These are phyloP conservation scores for Dastarcus helophoroides DNA, from an alignment of 2,888 invertebrate species.

Conservation along the genomic window DNA sequence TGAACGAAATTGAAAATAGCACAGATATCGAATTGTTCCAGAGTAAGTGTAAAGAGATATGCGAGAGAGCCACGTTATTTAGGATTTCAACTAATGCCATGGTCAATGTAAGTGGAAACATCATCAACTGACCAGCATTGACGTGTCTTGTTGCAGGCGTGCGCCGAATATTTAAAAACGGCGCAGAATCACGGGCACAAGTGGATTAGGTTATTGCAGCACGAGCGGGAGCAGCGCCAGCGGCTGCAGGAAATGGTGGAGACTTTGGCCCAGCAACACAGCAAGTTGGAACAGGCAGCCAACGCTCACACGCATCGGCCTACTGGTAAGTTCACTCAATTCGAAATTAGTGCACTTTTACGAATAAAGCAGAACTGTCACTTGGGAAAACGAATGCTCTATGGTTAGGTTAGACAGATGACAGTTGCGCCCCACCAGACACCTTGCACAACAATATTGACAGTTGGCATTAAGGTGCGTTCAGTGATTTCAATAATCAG, in stretches of 20 bases:
- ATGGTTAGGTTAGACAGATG: no score
- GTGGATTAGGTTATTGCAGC: constrained; percentile 85
- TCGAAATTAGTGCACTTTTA: no score
- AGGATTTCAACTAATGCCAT: constrained; percentile 92
- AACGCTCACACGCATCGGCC: constrained; percentile 46
- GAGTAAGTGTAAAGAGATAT: constrained; percentile 76
- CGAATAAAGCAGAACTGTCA: no score
- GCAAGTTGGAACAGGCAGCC: constrained; percentile 87
- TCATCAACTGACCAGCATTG: neutral
- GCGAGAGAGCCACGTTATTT: constrained; percentile 90
- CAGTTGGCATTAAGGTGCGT: no score
- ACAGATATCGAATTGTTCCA: constrained; percentile 39
- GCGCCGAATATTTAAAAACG: constrained; percentile 81
- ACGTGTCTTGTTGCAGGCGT: constrained; percentile 52
- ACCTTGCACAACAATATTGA: no score
- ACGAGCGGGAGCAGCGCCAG: constrained; percentile 88
- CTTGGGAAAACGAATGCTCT: no score
- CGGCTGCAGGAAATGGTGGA: constrained; percentile 94
- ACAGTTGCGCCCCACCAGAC: no score
- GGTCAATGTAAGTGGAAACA: constrained; percentile 66
- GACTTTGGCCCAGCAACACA: constrained; percentile 93
- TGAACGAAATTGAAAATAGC: constrained; percentile 63
- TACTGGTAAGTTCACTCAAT: no score
- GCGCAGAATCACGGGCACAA: constrained; percentile 85
- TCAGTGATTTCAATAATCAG: no score